phyloP scores from a whole-genome alignment of 92 coral and sea anemone genomes.

The Montipora capitata region DNA sequence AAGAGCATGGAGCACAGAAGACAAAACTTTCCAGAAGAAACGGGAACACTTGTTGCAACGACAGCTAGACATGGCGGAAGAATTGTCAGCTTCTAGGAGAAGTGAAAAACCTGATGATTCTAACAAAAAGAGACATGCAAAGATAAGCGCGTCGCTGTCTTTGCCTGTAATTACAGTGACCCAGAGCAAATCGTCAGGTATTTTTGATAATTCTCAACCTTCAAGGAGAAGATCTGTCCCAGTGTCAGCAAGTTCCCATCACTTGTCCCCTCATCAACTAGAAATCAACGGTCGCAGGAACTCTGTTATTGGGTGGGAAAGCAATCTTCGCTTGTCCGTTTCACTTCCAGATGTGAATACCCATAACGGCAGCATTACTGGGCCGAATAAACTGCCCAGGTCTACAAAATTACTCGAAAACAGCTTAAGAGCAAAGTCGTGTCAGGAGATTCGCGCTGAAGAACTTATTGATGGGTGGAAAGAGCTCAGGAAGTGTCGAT shows the following conservation, averaged over 20 bases:
- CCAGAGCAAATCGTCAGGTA: neutral
- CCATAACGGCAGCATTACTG: neutral
- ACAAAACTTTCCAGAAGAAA: slow-evolving; percentile 17
- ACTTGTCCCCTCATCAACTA: neutral
- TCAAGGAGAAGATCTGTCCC: neutral
- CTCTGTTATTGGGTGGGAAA: neutral
- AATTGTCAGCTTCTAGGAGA: neutral
- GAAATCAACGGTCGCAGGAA: neutral
- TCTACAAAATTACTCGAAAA: neutral
- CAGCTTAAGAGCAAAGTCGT: neutral
- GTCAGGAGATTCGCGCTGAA: neutral
- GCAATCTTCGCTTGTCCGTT: neutral
- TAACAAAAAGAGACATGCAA: neutral
- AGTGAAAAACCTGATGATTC: neutral
- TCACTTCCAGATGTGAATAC: slow-evolving; percentile 24
- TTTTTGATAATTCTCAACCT: neutral
- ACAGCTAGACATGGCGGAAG: neutral
- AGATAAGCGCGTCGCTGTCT: neutral
- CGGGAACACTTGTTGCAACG: slow-evolving; percentile 27
- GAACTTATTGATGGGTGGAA: neutral
- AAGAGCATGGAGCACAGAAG: neutral
- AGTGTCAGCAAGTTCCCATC: neutral
- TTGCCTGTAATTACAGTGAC: neutral
- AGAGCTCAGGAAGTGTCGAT: slow-evolving; percentile 8
- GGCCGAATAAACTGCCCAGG: neutral